These are phyloP conservation scores for Pipistrellus pipistrellus DNA, from an alignment of 2,797 vertebrate genomes.

Conservation along the genomic window DNA sequence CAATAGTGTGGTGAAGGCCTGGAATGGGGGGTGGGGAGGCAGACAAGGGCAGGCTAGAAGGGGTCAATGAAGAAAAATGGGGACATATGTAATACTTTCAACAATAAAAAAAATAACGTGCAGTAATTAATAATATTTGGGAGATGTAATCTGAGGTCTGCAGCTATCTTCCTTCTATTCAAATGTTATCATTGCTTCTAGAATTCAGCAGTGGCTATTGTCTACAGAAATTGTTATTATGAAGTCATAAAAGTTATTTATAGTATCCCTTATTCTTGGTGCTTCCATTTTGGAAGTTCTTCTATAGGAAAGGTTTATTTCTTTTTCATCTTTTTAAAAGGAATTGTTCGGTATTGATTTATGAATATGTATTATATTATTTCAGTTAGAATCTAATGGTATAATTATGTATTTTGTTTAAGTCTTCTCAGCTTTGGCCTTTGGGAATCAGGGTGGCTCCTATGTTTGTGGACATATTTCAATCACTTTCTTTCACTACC, in stretches of 20 bases:
- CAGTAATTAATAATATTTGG: background rate
- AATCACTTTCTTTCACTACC: background rate
- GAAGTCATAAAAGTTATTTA: background rate
- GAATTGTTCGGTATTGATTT: background rate
- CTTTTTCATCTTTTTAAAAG: background rate
- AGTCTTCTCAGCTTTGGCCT: background rate
- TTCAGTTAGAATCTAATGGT: background rate
- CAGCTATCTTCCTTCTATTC: background rate
- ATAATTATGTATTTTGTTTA: background rate
- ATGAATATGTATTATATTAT: background rate
- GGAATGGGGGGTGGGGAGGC: fast-evolving
- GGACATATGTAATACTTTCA: no score
- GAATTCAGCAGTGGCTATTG: background rate
- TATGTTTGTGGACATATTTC: background rate
- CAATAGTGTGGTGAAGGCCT: no score
- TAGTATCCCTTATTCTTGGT: background rate
- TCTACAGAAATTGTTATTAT: background rate
- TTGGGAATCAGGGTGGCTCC: background rate
- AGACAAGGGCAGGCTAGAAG: no score
- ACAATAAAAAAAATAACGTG: no score
- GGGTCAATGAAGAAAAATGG: no score
- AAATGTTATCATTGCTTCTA: background rate
- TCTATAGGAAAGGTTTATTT: background rate
- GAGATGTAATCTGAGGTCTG: background rate
- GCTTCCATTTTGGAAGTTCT: background rate